Evolutionary conservation across 2,888 invertebrate genomes (phyloP), one percentile per base, ranked within the genome.

Genomic region (Epirrita christyi): DNA sequence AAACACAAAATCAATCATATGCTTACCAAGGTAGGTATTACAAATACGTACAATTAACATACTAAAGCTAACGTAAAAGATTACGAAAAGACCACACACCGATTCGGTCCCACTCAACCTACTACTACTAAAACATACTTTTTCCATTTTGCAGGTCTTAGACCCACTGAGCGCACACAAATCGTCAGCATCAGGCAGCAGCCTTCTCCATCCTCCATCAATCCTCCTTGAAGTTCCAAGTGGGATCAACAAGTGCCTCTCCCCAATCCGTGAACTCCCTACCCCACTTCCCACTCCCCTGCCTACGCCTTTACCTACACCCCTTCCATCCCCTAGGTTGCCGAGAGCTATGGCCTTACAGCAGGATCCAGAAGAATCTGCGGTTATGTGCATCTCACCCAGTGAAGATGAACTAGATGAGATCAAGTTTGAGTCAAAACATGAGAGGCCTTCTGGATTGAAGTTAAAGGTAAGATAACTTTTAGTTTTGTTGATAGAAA

Each of bases 171-270:
- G 93, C 72, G 94, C 94, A 49, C 94, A 95, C 78, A 95, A 94
- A 80, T 91, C 92, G 21, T 83, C 89, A 45, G 80, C 90, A 44
- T 81, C 91, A 46, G 93, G 93, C 54, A 93, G 93, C 73, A 95
- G 94, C 78, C 86, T 94, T 45, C 89, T 95, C 38, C 95, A 96
- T 79, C 95, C 95, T 53, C 95, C 96, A 36, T 95, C 95, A 37
- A 96, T 96, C 68, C 93, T 96, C 29, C 92, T 96, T 52, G 96
- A 96, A 92, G 95, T 96, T 69, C 96, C 96, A 38, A 94, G 94
- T 80, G 89, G 93, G 74, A 95, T 95, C 72, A 95, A 94, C 77
- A 95, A 95, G 85, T 96, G 96, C 88, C 93, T 96, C 66, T 96
- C 96, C 48, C 96, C 96, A 0, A 96, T 96, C 66, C 92, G 95